These are phyloP conservation scores for Drosophila yooni DNA, from an alignment of 2,888 invertebrate genomes.

Conservation along the genomic window DNA sequence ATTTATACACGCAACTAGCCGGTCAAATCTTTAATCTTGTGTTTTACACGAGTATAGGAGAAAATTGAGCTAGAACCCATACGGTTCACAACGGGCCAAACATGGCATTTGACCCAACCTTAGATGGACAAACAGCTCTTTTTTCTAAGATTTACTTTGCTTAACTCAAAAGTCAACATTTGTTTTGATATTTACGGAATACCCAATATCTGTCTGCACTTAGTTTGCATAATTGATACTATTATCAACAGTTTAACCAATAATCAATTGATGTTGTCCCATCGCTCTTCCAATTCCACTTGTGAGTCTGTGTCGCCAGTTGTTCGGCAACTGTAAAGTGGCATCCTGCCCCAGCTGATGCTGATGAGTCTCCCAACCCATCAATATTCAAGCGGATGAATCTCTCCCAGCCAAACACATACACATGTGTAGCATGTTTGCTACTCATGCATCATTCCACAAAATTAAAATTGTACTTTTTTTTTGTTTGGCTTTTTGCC, in stretches of 20 bases:
- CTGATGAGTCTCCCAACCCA: not conserved
- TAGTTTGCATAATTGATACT: not conserved
- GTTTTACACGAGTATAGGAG: too few relatives aligned
- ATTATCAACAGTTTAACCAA: constrained; percentile 11
- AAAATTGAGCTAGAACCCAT: too few relatives aligned
- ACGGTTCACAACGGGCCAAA: too few relatives aligned
- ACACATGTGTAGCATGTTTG: not conserved
- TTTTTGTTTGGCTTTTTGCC: constrained; percentile 44
- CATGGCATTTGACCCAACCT: too few relatives aligned
- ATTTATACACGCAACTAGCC: too few relatives aligned
- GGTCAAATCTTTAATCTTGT: too few relatives aligned
- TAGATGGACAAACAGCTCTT: not conserved
- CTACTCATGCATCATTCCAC: not conserved
- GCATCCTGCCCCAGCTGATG: constrained; percentile 6
- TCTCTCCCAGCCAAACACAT: not conserved
- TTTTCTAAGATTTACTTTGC: not conserved
- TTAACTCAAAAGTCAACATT: not conserved
- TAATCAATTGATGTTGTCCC: constrained; percentile 19
- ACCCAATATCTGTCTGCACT: not conserved
- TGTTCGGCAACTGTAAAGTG: constrained; percentile 34
- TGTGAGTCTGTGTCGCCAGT: constrained; percentile 6
- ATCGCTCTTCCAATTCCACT: constrained; percentile 39
- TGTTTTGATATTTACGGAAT: not conserved
- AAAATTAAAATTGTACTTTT: constrained; percentile 39
- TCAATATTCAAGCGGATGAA: not conserved